Evolutionary conservation across 2,888 invertebrate species (phyloP), one percentile per base, ranked within the genome.

Genomic region (Mythimna loreyi): DNA sequence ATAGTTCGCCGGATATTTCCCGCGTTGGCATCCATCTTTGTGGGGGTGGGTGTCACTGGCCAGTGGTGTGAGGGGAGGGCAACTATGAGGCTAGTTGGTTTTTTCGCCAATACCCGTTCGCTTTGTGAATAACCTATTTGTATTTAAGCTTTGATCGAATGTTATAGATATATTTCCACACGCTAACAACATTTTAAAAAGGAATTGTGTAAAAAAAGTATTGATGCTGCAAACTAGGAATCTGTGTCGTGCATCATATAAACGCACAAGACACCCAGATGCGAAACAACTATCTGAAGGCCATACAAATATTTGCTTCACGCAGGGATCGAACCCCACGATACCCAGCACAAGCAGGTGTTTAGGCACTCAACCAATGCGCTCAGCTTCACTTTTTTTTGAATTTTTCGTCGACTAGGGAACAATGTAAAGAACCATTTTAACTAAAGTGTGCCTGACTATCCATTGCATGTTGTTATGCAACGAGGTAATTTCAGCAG

Each of bases 1-100:
- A 95, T 95, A 95, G 95, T 95, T 95, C 86, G 79, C 79, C 85
- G 90, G 90, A 90, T 93, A 92, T 94, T 93, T 92, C 88, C 86
- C 89, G 88, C 88, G 87, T 88, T 87, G 90, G 92, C 91, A 90
- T 93, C 91, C 92, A 91, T 93, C 92, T 93, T 91, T 91, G 92
- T 88, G 89, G 90, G 86, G 87, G 90, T 73, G 89, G 88, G 87
- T 85, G 86, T 78, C 78, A 78, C 72, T 67, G 86, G 78, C 70
- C 77, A 69, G 80, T 77, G 78, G 80, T 81, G 72, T 81, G 84
- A 66, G 78, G 59, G 82, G 70, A 82, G 86, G 81, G 78, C 74
- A 62, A 74, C 75, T 74, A 80, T 74, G 79, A 83, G 82, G 84
- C 82, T 83, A 85, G 86, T 87, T 86, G 85, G 73, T 91, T 94